These are phyloP conservation scores for Apantesis nais DNA, from an alignment of 2,888 invertebrate genomes.

Conservation along the genomic window DNA sequence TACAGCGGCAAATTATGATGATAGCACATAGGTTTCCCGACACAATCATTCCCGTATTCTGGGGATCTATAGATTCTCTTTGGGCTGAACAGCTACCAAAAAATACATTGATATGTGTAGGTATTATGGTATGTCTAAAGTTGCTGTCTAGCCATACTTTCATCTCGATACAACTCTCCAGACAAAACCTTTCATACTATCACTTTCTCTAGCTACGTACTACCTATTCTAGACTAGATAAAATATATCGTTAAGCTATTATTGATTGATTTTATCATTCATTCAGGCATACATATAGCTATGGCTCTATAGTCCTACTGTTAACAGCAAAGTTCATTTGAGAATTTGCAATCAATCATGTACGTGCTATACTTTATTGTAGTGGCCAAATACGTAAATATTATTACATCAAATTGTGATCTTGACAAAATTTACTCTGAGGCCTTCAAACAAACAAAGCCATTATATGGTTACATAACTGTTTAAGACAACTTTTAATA, in stretches of 20 bases:
- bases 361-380: not conserved
- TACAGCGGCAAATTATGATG: too few species aligned
- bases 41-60: too few species aligned
- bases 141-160: not conserved
- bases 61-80: too few species aligned
- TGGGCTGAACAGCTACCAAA: too few species aligned
- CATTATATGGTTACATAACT: not conserved
- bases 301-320: not conserved
- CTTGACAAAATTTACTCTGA: not conserved
- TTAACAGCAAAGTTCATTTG: not conserved
- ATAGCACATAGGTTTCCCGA: too few species aligned
- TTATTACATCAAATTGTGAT: not conserved
- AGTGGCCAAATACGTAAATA: not conserved
- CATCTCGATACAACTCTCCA: not conserved
- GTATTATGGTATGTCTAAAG: not conserved
- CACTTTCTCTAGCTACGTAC: not conserved
- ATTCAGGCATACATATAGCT: not conserved
- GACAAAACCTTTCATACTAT: not conserved
- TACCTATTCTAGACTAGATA: not conserved
- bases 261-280: too few species aligned
- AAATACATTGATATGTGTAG: not conserved
- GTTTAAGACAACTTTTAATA: not conserved
- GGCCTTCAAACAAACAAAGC: slow-evolving; percentile 5
- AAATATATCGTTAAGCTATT: not conserved
- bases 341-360: not conserved